These are phyloP conservation scores for Brachirus orientalis DNA, from an alignment of 2,113 vertebrate genomes.

Conservation along the genomic window DNA sequence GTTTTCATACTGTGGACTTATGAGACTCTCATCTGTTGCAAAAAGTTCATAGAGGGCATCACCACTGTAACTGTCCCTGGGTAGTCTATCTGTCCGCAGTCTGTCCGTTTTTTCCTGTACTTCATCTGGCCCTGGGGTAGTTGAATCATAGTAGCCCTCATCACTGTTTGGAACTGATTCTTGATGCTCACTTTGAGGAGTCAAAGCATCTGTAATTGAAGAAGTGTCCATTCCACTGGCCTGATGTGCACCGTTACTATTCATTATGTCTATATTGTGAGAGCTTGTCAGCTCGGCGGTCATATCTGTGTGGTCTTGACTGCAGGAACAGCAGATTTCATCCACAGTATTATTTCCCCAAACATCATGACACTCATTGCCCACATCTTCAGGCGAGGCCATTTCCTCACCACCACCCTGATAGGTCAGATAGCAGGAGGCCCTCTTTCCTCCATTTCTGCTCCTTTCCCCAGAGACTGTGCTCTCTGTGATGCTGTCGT, in stretches of 20 bases:
- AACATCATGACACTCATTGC: constrained; percentile 84
- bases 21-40: constrained; percentile 88
- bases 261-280: constrained; percentile 68
- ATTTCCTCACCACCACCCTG: constrained; percentile 98
- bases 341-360: constrained; percentile 80
- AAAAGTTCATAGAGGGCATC: constrained; percentile 97
- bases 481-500: constrained; percentile 90
- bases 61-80: constrained; percentile 95
- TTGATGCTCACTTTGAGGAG: constrained; percentile 94
- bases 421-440: constrained; percentile 94
- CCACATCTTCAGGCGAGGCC: constrained; percentile 91
- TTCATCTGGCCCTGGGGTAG: constrained; percentile 92
- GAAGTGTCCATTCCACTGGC: constrained; percentile 63
- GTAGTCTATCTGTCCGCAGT: constrained; percentile 84
- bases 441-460: constrained; percentile 87
- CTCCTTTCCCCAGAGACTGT: constrained; percentile 88
- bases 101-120: constrained; percentile 82
- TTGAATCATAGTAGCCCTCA: constrained; percentile 97
- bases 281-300: constrained; percentile 63
- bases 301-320: constrained; percentile 58
- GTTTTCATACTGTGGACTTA: constrained; percentile 86
- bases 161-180: constrained; percentile 96
- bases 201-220: constrained; percentile 80
- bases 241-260: constrained; percentile 69
- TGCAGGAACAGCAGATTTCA: constrained; percentile 78